A percentile compares a stretch with the other conserved stretches of the same genome.
phyloP scores from a whole-genome alignment of 37 sponge, comb jelly and placozoan species.

The Ephydatia muelleri region DNA sequence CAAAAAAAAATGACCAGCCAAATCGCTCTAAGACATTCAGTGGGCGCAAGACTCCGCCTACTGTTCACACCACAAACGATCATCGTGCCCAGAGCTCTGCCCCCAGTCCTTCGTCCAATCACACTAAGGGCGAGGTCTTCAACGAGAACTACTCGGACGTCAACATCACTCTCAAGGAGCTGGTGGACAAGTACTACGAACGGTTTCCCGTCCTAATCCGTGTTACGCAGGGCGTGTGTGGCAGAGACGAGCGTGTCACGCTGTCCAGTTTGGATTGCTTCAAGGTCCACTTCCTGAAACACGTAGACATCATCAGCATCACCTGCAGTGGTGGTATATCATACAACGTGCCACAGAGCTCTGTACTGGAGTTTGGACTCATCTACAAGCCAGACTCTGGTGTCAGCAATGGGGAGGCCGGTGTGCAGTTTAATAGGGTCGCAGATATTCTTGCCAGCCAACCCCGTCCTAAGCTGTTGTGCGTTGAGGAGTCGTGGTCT shows the following conservation, averaged over 20 bases:
- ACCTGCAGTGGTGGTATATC: neutral
- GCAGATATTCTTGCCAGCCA: constrained; percentile 2
- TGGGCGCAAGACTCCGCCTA: neutral
- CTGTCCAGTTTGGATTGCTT: constrained; percentile 11
- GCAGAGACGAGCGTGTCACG: constrained; percentile 7
- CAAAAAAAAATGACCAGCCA: neutral
- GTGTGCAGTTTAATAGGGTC: constrained; percentile 13
- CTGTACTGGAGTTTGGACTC: constrained; percentile 15
- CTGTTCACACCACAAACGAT: neutral
- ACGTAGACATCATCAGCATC: constrained; percentile 1
- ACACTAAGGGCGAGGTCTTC: neutral
- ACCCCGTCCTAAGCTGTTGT: constrained; percentile 4
- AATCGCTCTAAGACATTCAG: neutral
- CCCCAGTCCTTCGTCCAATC: neutral
- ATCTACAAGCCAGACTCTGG: neutral
- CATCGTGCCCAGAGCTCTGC: neutral
- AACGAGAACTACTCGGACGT: neutral
- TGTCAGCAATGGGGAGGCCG: neutral
- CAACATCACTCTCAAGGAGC: neutral
- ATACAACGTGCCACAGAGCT: constrained; percentile 17
- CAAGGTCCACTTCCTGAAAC: constrained; percentile 24
- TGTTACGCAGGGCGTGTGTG: constrained; percentile 33
- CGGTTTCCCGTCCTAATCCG: constrained; percentile 31
- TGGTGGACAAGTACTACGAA: constrained; percentile 10
- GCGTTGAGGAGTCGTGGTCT: neutral